These are phyloP conservation scores for Machimus rusticus DNA, from an alignment of 2,888 invertebrate species.

Conservation along the genomic window DNA sequence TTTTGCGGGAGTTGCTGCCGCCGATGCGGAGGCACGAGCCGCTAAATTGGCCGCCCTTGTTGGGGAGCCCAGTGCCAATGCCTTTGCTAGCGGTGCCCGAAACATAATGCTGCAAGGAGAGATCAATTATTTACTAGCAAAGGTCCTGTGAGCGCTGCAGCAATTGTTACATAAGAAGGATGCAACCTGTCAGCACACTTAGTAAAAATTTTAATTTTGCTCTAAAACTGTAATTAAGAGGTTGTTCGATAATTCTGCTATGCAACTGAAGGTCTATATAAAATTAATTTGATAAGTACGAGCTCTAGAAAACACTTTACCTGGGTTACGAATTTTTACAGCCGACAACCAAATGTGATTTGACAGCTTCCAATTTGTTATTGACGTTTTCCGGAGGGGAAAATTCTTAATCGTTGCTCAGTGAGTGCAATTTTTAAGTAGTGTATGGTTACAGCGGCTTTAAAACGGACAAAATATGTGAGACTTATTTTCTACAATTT, in stretches of 20 bases:
- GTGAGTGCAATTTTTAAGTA: background rate
- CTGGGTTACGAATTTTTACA: background rate
- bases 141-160: background rate
- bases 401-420: background rate
- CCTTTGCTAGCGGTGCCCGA: constrained; percentile 77
- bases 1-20: constrained; percentile 62
- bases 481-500: background rate
- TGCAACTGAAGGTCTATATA: background rate
- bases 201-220: background rate
- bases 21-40: constrained; percentile 62
- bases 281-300: background rate
- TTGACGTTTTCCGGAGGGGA: background rate
- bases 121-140: background rate
- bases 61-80: constrained; percentile 65
- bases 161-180: constrained; percentile 27
- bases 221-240: background rate
- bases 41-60: constrained; percentile 65
- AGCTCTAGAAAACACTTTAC: background rate
- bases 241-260: background rate
- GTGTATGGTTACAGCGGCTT: background rate
- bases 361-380: constrained; percentile 15
- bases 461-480: background rate
- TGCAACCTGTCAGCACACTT: background rate
- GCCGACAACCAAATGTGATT: background rate
- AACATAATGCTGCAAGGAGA: constrained; percentile 67